phyloP scores from a whole-genome alignment of 2,113 vertebrate genomes.

The Setophaga petechia region DNA sequence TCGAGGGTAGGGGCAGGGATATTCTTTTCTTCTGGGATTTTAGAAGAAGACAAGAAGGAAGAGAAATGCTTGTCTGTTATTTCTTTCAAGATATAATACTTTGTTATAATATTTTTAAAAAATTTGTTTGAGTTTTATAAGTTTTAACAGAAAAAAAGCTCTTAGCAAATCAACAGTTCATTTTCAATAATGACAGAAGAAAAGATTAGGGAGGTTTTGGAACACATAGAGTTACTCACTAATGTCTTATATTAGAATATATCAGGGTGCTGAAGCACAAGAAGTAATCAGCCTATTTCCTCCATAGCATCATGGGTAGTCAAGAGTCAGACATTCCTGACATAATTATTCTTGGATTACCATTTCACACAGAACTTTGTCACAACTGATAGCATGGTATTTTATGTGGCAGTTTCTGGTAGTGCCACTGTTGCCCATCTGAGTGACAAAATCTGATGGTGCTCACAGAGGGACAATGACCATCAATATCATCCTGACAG shows the following conservation, averaged over 20 bases:
- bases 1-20: not conserved
- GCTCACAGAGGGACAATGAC: not conserved
- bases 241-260: not conserved
- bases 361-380: not conserved
- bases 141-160: rapidly evolving
- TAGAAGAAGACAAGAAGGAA: not conserved
- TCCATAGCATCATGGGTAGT: not conserved
- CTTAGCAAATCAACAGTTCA: not conserved
- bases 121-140: not conserved
- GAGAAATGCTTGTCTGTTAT: not conserved
- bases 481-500: rapidly evolving
- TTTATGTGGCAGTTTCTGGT: not conserved
- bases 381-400: not conserved
- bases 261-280: not conserved
- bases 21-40: not conserved
- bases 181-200: not conserved
- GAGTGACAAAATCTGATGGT: not conserved
- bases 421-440: not conserved
- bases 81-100: not conserved
- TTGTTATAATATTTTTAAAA: not conserved
- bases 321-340: not conserved
- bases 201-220: not conserved
- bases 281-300: not conserved
- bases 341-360: not conserved
- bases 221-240: not conserved